phyloP scores from a whole-genome alignment of 2,888 invertebrate species.

The Herminia tarsipennalis region DNA sequence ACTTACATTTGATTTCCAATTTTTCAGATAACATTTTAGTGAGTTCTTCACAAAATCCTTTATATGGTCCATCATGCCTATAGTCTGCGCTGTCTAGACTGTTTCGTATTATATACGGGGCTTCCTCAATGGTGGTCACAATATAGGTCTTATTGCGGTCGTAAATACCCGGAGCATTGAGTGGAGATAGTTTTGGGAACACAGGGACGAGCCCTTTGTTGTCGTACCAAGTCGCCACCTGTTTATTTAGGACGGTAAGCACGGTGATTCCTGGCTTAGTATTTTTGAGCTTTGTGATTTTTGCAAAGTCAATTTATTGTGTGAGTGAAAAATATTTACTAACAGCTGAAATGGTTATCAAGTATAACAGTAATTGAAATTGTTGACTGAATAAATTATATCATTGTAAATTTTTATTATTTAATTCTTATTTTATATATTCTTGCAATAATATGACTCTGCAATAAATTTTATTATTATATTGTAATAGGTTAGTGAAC shows the following conservation, averaged over 20 bases:
- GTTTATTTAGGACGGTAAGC: slow-evolving; percentile 26
- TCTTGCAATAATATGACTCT: too few species aligned
- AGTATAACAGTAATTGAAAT: too few species aligned
- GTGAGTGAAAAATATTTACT: not conserved
- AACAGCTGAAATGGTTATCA: not conserved
- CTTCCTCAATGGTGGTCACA: slow-evolving; percentile 94
- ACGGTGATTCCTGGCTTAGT: not conserved
- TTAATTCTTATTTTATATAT: too few species aligned
- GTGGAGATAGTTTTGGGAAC: slow-evolving; percentile 89
- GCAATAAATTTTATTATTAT: too few species aligned
- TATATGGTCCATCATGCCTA: slow-evolving; percentile 90
- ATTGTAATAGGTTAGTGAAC: too few species aligned
- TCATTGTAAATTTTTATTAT: too few species aligned
- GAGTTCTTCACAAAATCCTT: slow-evolving; percentile 97
- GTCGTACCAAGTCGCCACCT: slow-evolving; percentile 96
- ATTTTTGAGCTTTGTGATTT: not conserved
- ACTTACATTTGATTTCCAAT: slow-evolving; percentile 94
- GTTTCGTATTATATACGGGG: slow-evolving; percentile 93
- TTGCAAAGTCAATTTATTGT: not conserved
- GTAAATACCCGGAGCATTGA: slow-evolving; percentile 87
- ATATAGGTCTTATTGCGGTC: slow-evolving; percentile 94
- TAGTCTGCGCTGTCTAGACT: slow-evolving; percentile 88
- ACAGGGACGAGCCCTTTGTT: slow-evolving; percentile 90
- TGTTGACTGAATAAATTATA: too few species aligned
- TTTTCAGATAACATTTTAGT: slow-evolving; percentile 92